Evolutionary conservation across 2,113 vertebrate genomes (phyloP).

Genomic region (Arvicanthis niloticus): DNA sequence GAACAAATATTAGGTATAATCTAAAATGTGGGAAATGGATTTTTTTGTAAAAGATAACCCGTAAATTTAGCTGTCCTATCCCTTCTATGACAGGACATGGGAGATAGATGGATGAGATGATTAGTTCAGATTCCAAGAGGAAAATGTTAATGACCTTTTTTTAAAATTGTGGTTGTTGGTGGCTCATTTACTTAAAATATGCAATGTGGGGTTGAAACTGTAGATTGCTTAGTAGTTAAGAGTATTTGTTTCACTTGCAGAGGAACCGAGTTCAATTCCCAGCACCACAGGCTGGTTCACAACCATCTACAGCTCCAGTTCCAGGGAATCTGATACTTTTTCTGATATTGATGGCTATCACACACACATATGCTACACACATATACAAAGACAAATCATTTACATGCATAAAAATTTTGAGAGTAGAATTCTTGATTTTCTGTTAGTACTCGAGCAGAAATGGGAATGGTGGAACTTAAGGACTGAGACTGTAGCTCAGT

Average conservation of each 20-base stretch:
- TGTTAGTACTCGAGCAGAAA: background rate
- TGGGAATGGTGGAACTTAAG: background rate
- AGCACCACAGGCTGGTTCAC: background rate
- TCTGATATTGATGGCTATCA: background rate
- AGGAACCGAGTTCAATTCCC: background rate
- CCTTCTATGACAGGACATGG: background rate
- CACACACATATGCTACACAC: background rate
- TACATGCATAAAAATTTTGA: background rate
- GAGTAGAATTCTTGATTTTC: background rate
- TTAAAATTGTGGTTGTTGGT: background rate
- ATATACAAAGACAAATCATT: background rate
- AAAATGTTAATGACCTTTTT: background rate
- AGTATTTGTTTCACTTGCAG: background rate
- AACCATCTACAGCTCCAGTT: background rate
- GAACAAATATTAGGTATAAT: background rate
- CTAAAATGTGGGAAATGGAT: slow-evolving; percentile 35
- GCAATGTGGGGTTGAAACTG: background rate
- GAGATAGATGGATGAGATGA: background rate
- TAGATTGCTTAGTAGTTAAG: background rate
- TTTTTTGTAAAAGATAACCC: slow-evolving; percentile 25
- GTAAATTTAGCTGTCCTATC: background rate
- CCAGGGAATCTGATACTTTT: no score
- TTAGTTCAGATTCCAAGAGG: background rate
- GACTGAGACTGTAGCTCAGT: background rate
- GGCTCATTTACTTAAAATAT: background rate